Evolutionary conservation across 2,888 invertebrate species (phyloP).

Genomic region (Capitulum mitella): DNA sequence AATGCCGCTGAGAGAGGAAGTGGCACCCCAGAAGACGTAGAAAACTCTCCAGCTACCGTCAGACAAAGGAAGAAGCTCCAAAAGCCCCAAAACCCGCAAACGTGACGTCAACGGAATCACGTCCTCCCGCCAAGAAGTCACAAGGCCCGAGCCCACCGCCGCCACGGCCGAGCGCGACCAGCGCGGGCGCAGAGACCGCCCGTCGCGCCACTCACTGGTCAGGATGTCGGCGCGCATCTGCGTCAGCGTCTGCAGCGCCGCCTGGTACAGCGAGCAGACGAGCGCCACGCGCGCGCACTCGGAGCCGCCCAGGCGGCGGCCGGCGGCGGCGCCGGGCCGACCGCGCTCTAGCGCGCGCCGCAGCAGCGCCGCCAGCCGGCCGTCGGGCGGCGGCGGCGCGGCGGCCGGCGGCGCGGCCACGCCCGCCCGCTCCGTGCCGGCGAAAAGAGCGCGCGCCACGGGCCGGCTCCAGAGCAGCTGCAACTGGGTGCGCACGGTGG

Average conservation of each 20-base stretch:
- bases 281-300: conserved; percentile 74
- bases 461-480: conserved; percentile 60
- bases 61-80: too few relatives aligned
- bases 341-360: conserved; percentile 49
- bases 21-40: too few relatives aligned
- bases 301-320: conserved; percentile 67
- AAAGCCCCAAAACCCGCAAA: too few relatives aligned
- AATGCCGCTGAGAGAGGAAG: too few relatives aligned
- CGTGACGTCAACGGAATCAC: too few relatives aligned
- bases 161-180: too few relatives aligned
- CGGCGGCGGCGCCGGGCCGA: conserved; percentile 54
- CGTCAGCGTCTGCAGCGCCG: conserved; percentile 71
- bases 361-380: conserved; percentile 9
- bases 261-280: conserved; percentile 86
- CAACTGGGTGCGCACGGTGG: conserved; percentile 58
- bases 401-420: not conserved
- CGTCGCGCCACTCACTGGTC: conserved; percentile 33
- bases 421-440: conserved; percentile 19
- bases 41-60: too few relatives aligned
- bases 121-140: too few relatives aligned
- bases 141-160: too few relatives aligned
- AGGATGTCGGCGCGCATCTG: conserved; percentile 36
- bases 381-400: not conserved
- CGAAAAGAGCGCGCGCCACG: conserved; percentile 33
- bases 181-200: too few relatives aligned